Evolutionary conservation across 64 coral and sea anemone genomes (phyloP).

Genomic region (Dendrophyllia cribrosa): DNA sequence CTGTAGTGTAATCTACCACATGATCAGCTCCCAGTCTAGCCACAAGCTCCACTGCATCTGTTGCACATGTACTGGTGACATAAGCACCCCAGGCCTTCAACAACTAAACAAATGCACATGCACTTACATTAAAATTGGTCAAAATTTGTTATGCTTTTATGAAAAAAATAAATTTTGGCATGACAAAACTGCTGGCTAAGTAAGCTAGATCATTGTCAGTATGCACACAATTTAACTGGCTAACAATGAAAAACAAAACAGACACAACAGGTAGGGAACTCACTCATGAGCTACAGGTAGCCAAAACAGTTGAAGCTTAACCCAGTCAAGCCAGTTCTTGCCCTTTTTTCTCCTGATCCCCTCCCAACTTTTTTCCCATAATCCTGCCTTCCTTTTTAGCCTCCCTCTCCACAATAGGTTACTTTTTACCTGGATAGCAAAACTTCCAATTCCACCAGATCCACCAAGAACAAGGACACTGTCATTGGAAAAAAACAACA

Average conservation of each 20-base stretch:
- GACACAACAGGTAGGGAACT: too few relatives aligned
- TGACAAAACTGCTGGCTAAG: background rate
- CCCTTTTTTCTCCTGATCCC: too few relatives aligned
- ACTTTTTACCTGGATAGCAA: constrained; percentile 82
- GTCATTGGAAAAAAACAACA: background rate
- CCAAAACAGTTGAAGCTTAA: too few relatives aligned
- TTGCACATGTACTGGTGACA: constrained; percentile 78
- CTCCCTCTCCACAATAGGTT: background rate
- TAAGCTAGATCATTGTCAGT: background rate
- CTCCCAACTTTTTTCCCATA: too few relatives aligned
- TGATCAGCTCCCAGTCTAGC: constrained; percentile 78
- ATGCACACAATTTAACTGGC: too few relatives aligned
- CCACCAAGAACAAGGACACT: constrained; percentile 89
- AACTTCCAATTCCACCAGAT: constrained; percentile 89
- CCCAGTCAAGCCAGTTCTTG: too few relatives aligned
- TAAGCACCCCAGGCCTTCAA: constrained; percentile 93
- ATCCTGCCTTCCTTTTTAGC: too few relatives aligned
- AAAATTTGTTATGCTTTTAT: too few relatives aligned
- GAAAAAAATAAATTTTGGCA: background rate
- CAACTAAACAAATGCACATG: constrained; percentile 25
- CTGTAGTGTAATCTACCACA: constrained; percentile 75
- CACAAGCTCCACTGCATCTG: constrained; percentile 89
- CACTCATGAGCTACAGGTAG: too few relatives aligned
- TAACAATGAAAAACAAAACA: too few relatives aligned
- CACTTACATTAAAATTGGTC: too few relatives aligned